Percentiles rank a stretch among this genome's conserved stretches.
phyloP scores from a whole-genome alignment of 2,888 invertebrate genomes.

The Adineta ricciae region DNA sequence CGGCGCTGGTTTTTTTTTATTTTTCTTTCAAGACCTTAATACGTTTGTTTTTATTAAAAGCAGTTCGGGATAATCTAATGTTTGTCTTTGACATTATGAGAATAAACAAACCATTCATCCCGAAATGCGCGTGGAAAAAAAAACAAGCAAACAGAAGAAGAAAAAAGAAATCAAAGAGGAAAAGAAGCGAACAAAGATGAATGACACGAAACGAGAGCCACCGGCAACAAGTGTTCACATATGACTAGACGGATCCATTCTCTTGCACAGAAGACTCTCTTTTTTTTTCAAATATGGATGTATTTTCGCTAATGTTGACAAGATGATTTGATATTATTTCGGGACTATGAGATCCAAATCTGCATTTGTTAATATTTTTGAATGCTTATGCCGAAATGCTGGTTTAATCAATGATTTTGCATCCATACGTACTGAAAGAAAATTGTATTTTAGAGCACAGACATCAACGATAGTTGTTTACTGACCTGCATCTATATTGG shows the following conservation, averaged over 20 bases:
- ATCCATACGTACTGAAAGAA: conserved; percentile 16
- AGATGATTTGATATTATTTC: not conserved
- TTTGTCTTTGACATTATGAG: not conserved
- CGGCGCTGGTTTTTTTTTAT: not conserved
- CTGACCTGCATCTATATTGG: conserved; percentile 8
- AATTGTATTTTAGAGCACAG: too few species aligned
- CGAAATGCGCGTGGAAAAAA: not conserved
- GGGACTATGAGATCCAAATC: not conserved
- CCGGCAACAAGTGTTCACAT: not conserved
- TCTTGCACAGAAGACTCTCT: not conserved
- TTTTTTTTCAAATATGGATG: not conserved
- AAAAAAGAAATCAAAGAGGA: not conserved
- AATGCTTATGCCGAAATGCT: conserved; percentile 22
- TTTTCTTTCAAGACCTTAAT: not conserved
- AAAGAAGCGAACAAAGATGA: not conserved
- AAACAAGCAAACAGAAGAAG: not conserved
- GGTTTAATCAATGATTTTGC: conserved; percentile 16
- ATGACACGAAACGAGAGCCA: conserved; percentile 1
- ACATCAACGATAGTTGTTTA: too few species aligned
- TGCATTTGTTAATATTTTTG: not conserved
- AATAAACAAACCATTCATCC: not conserved
- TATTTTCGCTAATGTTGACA: not conserved
- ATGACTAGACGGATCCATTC: not conserved
- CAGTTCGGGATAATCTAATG: not conserved
- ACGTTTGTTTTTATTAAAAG: not conserved